Percentiles rank a stretch among this genome's conserved stretches.
Evolutionary conservation across 2,113 vertebrate genomes (phyloP).

Genomic region (Neolamprologus sp.): DNA sequence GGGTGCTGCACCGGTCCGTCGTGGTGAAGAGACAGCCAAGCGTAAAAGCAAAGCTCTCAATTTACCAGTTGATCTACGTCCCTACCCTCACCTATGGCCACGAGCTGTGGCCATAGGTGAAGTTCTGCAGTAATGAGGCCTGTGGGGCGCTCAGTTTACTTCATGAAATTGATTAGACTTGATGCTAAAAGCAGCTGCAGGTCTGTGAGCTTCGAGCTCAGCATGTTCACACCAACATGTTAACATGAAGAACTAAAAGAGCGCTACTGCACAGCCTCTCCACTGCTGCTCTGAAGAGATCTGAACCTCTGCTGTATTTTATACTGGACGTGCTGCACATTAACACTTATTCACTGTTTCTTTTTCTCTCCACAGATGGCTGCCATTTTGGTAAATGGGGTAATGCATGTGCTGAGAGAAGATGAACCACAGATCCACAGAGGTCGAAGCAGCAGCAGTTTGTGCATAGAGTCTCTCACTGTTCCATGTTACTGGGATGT

Average conservation of each 20-base stretch:
- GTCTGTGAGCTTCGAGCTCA: not conserved
- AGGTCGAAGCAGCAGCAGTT: not conserved
- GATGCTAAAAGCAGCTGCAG: not conserved
- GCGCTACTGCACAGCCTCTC: not conserved
- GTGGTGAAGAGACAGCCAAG: too few species aligned
- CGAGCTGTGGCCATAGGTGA: too few species aligned
- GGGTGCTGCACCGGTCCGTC: too few species aligned
- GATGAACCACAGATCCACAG: not conserved
- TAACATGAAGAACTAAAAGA: rapidly evolving
- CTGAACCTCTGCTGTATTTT: not conserved
- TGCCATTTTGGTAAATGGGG: not conserved
- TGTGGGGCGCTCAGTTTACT: rapidly evolving
- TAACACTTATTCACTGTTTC: rapidly evolving
- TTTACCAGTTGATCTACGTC: too few species aligned
- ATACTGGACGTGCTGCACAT: not conserved
- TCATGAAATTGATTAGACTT: not conserved
- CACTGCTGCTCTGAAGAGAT: not conserved
- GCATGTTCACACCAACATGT: not conserved
- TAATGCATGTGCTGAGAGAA: not conserved
- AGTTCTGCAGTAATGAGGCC: too few species aligned
- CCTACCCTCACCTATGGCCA: too few species aligned
- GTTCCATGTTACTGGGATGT: not conserved
- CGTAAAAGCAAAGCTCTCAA: too few species aligned
- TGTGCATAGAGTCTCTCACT: not conserved
- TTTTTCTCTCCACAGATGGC: not conserved